Evolutionary conservation across 2,888 invertebrate species (phyloP).

Genomic region (Limnephilus rhombicus): DNA sequence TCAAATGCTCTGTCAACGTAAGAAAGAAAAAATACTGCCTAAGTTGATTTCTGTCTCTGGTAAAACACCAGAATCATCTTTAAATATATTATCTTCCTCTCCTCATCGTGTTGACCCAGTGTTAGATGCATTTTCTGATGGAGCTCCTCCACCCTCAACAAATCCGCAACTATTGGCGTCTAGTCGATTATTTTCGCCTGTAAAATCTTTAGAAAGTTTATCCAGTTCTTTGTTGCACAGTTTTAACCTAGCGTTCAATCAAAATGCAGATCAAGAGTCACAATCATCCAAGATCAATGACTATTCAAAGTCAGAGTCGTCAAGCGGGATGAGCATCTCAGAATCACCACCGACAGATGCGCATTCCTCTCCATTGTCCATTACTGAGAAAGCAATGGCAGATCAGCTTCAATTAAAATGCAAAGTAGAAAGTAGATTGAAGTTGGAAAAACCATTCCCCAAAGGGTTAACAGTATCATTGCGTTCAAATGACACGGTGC

Average conservation of each 20-base stretch:
- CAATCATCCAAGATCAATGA: background rate
- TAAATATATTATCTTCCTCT: background rate
- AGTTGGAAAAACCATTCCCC: background rate
- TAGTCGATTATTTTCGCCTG: background rate
- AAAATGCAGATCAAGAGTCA: background rate
- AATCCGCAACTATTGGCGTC: background rate
- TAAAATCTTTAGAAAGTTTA: background rate
- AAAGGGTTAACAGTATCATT: background rate
- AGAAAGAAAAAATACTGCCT: background rate
- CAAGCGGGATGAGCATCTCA: background rate
- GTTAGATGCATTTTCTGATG: background rate
- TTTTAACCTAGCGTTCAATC: too few species aligned
- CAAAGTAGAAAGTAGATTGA: background rate
- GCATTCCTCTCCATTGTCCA: background rate
- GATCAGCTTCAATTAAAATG: background rate
- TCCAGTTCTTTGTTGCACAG: background rate
- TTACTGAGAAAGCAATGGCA: background rate
- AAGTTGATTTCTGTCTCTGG: background rate
- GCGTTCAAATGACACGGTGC: background rate
- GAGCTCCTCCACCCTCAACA: background rate
- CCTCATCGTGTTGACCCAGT: background rate
- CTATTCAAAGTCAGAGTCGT: background rate
- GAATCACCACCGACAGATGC: background rate
- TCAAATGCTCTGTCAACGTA: background rate
- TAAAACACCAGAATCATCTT: background rate